Base-by-base conservation (phyloP, 2,888 invertebrate species). In the Mythimna ferrago region DNA sequence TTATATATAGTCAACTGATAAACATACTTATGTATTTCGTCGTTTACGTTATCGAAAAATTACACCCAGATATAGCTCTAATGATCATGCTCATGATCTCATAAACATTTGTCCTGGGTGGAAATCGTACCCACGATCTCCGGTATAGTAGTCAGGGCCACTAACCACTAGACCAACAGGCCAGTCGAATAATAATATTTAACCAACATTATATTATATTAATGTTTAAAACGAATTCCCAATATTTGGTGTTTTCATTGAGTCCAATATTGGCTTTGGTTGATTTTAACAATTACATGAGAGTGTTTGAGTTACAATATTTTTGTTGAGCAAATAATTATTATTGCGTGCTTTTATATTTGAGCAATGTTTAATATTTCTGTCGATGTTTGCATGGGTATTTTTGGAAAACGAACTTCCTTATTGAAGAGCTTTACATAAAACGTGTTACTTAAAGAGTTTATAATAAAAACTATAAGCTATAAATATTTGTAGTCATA, bases 261-360 rank as follows among this genome's bases (percentile, higher is more conserved):
- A 62, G 32, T 57, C 2, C 21, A 63, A 75, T 76, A 76, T 78
- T 81, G 51, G 32, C 6, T 66, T 56, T 16, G 19, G 76, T 81
- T 70, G 41, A 70, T 81, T 81, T 70, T 76, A 79, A 62, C 70
- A 78, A 76, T 81, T 66, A 58, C 32, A 0, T 32, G 61, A 32
- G 51, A 71, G 32, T 63, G 14, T 58, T 76, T 79, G 63, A 66
- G 41, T 54, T 21, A 54, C 51, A 81, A 77, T 71, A 64, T 80
- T 61, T 61, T 72, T 26, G 32, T 10, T 71, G 48, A 44, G 9
- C 16, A 70, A 71, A 80, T 66, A 48, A 19, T 48, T 48, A 38
- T 73, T 79, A 5, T 41, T 53, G 1, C 21, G 2, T 62, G 51
- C 73, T 21, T 32, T 58, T 61, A 66, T 44, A 14, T 21, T 48